Conservation (phyloP, 2,888 invertebrate species). For the Pteria penguin region DNA sequence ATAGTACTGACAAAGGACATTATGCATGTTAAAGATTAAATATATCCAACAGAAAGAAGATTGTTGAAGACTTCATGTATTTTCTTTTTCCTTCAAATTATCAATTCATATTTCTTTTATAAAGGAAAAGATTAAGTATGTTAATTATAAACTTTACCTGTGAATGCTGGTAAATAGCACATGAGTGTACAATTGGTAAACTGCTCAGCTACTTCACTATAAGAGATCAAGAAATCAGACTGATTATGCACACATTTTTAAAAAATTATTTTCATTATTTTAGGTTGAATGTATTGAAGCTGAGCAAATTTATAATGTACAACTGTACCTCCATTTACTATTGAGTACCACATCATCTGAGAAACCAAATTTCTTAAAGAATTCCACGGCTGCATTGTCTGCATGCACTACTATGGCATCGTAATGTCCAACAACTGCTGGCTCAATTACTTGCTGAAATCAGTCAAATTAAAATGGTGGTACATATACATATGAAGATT, state of each 20-base stretch:
- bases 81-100: neutral
- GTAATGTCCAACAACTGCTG: constrained; percentile 77
- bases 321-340: constrained; percentile 79
- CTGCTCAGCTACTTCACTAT: constrained; percentile 72
- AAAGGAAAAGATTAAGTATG: neutral
- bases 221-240: too few species aligned
- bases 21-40: too few species aligned
- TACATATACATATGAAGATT: too few species aligned
- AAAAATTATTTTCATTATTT: too few species aligned
- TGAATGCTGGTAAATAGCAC: constrained; percentile 79
- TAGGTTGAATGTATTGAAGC: neutral
- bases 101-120: neutral
- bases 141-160: constrained; percentile 62
- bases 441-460: constrained; percentile 78
- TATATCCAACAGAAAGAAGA: neutral
- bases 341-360: constrained; percentile 80
- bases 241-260: too few species aligned
- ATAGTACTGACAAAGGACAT: too few species aligned
- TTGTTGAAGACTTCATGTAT: neutral
- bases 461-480: neutral
- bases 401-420: constrained; percentile 80
- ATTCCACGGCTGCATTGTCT: constrained; percentile 78
- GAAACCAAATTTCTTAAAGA: constrained; percentile 79
- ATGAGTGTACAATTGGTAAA: constrained; percentile 76
- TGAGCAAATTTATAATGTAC: neutral